phyloP scores from a whole-genome alignment of 2,113 vertebrate genomes.

The Gorsachius goisagi region DNA sequence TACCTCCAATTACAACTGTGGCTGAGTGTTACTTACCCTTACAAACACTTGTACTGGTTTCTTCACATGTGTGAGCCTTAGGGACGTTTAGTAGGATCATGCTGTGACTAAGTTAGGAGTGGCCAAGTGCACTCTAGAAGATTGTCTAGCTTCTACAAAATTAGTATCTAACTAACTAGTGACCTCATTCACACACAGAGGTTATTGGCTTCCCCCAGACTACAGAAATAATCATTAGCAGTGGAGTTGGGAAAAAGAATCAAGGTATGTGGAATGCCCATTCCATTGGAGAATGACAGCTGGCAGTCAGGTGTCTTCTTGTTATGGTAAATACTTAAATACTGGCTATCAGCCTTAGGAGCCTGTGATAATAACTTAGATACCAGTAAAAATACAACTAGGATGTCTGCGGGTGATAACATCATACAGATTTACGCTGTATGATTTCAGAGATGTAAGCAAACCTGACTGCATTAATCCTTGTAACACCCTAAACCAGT shows the following conservation, averaged over 20 bases:
- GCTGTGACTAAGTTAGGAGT: not conserved
- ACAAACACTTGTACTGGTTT: not conserved
- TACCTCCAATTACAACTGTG: not conserved
- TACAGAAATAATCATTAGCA: not conserved
- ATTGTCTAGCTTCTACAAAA: not conserved
- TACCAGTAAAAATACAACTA: not conserved
- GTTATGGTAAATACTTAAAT: rapidly evolving
- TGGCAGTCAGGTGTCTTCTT: not conserved
- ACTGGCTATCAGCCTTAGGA: not conserved
- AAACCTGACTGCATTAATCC: not conserved
- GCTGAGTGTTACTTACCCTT: not conserved
- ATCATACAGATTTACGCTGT: not conserved
- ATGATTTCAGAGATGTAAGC: not conserved
- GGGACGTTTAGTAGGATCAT: rapidly evolving
- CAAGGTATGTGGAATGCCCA: rapidly evolving
- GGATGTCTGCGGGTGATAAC: not conserved
- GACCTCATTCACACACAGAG: not conserved
- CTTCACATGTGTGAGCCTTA: not conserved
- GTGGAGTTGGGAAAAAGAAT: not conserved
- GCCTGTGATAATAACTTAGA: not conserved
- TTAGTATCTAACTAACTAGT: too few relatives aligned
- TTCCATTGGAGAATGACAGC: not conserved
- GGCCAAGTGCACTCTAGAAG: not conserved
- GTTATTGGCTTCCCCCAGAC: not conserved
- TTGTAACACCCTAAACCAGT: not conserved